Base-by-base conservation (phyloP, 2,888 invertebrate species). In the Argynnis bischoffii region DNA sequence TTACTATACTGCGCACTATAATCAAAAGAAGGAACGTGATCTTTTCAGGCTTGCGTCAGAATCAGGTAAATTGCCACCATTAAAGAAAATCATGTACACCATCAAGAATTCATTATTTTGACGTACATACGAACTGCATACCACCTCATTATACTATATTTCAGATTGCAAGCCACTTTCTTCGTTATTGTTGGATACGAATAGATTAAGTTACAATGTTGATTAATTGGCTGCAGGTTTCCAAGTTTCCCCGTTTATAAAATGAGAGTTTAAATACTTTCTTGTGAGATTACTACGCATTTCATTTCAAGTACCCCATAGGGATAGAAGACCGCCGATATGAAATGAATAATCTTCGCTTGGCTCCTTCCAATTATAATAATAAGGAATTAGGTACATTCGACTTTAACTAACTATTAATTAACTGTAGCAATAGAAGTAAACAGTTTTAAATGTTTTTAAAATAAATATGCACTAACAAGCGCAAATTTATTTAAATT, bases 51-150 rank as follows among this genome's bases (percentile, higher is more conserved):
- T 79, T 79, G 79, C 79, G 78, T 80, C 79, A 77, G 79, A 80
- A 80, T 80, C 77, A 79, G 78, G 80, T 78, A 81, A 82, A 84
- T 85, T 81, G 76, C 77, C 74, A 77, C 77, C 80, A 84, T 84
- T 79, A 81, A 74, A 77, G 77, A 76, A 79, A 79, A 81, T 78
- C 73, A 77, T 78, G 78, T 69, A 72, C 75, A 74, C 71, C 74
- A 78, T 77, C 74, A 72, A 63, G 75, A 74, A 73, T 72, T 75
- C 74, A 77, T 78, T 77, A 76, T 74, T 74, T 74, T 72, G 74
- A 77, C 72, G 73, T 73, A 74, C 71, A 70, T 69, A 74, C 68
- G 48, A 31, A 47, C 14, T 67, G 67, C 72, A 70, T 67, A 67
- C 71, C 68, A 69, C 61, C 67, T 72, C 61, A 72, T 72, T 74